A percentile compares a stretch with the other conserved stretches of the same genome.
These are phyloP conservation scores for Crambe crambe DNA, from an alignment of 37 sponge, comb jelly and placozoan genomes.

Conservation along the genomic window DNA sequence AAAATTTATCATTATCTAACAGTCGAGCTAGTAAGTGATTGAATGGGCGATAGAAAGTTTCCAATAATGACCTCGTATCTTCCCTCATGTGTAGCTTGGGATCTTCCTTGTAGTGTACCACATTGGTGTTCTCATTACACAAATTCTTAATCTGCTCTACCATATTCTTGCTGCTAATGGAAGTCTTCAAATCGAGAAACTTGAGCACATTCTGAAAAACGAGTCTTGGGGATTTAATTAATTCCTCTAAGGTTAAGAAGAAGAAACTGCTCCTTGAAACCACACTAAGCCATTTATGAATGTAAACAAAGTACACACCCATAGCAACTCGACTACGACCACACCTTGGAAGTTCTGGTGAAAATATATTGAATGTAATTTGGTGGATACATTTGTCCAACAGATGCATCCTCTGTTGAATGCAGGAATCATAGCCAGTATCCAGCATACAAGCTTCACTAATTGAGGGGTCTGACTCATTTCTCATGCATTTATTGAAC, in stretches of 20 bases:
- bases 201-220: not conserved
- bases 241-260: slow-evolving; percentile 41
- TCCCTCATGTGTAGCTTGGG: slow-evolving; percentile 34
- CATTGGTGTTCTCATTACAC: too few species aligned
- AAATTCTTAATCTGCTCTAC: too few species aligned
- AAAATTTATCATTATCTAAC: too few species aligned
- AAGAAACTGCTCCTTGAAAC: slow-evolving; percentile 27
- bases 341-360: slow-evolving; percentile 6
- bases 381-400: slow-evolving; percentile 13
- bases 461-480: not conserved
- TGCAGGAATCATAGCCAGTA: not conserved
- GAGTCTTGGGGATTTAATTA: not conserved
- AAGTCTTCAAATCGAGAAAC: not conserved
- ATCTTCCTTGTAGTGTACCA: slow-evolving; percentile 17
- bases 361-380: slow-evolving; percentile 6
- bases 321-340: slow-evolving; percentile 22
- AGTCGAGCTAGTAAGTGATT: slow-evolving; percentile 17
- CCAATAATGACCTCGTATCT: slow-evolving; percentile 26
- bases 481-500: slow-evolving; percentile 25
- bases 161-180: not conserved
- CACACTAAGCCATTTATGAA: slow-evolving; percentile 47
- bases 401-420: not conserved
- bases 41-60: slow-evolving; percentile 32
- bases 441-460: not conserved
- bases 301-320: slow-evolving; percentile 39